phyloP scores from a whole-genome alignment of 2,113 vertebrate genomes.

The Chionis minor region DNA sequence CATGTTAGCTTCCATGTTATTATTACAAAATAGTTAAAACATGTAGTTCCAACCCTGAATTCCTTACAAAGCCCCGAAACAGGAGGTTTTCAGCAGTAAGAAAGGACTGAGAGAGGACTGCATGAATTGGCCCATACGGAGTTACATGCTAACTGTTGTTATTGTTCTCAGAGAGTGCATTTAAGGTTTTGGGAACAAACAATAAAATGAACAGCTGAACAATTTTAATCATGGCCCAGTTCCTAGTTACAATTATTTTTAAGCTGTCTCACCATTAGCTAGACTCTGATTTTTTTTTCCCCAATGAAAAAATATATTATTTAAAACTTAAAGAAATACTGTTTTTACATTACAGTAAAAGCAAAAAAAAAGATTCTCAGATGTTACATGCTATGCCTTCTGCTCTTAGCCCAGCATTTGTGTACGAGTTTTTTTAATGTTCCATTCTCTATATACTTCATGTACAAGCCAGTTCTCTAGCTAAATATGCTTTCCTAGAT shows the following conservation, averaged over 20 bases:
- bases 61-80: constrained; percentile 7
- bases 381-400: not conserved
- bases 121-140: constrained; percentile 60
- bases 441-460: not conserved
- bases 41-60: not conserved
- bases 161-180: constrained; percentile 76
- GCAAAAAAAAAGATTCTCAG: not conserved
- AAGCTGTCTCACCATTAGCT: constrained; percentile 70
- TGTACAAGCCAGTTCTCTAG: constrained; percentile 3
- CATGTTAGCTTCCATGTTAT: not conserved
- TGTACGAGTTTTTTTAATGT: constrained; percentile 5
- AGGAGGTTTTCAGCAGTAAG: constrained; percentile 44
- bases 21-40: constrained; percentile 15
- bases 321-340: constrained; percentile 43
- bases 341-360: not conserved
- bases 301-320: constrained; percentile 39
- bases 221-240: constrained; percentile 72
- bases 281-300: constrained; percentile 17
- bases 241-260: constrained; percentile 75
- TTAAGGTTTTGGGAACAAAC: constrained; percentile 76
- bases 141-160: constrained; percentile 69
- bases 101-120: constrained; percentile 36
- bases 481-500: constrained; percentile 18
- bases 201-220: constrained; percentile 74
- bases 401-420: constrained; percentile 5